phyloP scores from a whole-genome alignment of 2,113 vertebrate genomes.

The Silurus asotus region DNA sequence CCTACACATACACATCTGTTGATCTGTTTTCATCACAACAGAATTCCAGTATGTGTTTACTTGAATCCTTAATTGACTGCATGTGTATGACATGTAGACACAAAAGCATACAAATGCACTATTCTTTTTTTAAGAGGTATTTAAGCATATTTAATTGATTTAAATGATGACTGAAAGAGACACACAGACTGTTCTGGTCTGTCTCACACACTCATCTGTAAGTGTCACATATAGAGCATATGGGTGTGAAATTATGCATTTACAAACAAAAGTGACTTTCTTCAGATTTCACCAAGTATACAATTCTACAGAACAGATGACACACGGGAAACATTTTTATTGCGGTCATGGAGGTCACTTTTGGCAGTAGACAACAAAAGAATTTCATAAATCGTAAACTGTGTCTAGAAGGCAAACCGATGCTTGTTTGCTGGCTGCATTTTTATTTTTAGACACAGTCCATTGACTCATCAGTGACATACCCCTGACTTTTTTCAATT shows the following conservation, averaged over 20 bases:
- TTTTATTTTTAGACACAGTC: conserved; percentile 25
- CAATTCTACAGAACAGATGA: conserved; percentile 54
- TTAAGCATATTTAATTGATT: conserved; percentile 3
- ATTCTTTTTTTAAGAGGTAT: not conserved
- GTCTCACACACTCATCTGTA: conserved; percentile 51
- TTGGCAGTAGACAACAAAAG: conserved; percentile 53
- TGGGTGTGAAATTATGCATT: conserved; percentile 41
- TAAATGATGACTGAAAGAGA: conserved; percentile 15
- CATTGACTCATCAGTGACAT: not conserved
- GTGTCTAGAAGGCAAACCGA: not conserved
- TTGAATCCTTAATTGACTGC: not conserved
- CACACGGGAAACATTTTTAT: conserved; percentile 50
- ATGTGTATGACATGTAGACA: not conserved
- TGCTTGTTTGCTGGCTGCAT: conserved; percentile 29
- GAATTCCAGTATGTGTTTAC: not conserved
- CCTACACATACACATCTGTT: not conserved
- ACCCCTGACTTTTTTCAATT: conserved; percentile 12
- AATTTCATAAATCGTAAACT: conserved; percentile 35
- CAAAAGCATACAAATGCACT: not conserved
- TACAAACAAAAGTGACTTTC: conserved; percentile 63
- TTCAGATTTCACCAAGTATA: conserved; percentile 11
- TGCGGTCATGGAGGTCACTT: conserved; percentile 54
- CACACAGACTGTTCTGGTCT: conserved; percentile 30
- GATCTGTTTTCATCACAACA: not conserved
- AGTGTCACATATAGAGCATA: conserved; percentile 42